These are phyloP conservation scores for Triops cancriformis DNA, from an alignment of 1,140 invertebrate species.

Conservation along the genomic window DNA sequence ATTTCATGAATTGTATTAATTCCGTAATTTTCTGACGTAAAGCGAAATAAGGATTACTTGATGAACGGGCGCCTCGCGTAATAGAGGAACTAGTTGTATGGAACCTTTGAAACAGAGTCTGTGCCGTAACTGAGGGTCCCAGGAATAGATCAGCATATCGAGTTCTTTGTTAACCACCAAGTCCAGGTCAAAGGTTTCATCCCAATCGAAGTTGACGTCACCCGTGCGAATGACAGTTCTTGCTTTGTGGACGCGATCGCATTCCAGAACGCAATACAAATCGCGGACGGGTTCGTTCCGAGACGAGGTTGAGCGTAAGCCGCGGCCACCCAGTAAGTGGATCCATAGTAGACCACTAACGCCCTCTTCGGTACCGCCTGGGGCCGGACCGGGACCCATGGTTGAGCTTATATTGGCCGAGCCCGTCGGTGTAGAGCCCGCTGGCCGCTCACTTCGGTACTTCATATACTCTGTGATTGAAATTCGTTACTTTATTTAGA, in stretches of 20 bases:
- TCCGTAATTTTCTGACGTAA: not conserved
- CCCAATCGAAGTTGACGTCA: constrained; percentile 97
- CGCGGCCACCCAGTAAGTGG: constrained; percentile 78
- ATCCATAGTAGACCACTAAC: constrained; percentile 85
- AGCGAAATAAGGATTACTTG: constrained; percentile 40
- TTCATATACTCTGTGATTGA: constrained; percentile 67
- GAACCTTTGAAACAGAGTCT: constrained; percentile 88
- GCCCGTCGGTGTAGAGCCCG: constrained; percentile 6
- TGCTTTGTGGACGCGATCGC: constrained; percentile 94
- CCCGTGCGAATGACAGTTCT: constrained; percentile 93
- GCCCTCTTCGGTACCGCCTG: constrained; percentile 43
- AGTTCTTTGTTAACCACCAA: constrained; percentile 86
- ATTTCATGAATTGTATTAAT: not conserved
- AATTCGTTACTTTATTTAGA: too few relatives aligned
- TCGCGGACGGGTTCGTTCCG: constrained; percentile 58
- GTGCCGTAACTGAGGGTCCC: constrained; percentile 92
- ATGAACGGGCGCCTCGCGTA: constrained; percentile 69
- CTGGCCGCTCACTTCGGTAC: constrained; percentile 78
- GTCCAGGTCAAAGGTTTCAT: constrained; percentile 96
- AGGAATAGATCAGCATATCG: constrained; percentile 94
- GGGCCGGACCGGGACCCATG: constrained; percentile 20
- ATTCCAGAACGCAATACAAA: constrained; percentile 93
- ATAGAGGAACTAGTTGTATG: constrained; percentile 71
- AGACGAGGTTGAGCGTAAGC: constrained; percentile 60
- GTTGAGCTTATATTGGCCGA: not conserved